phyloP scores from a whole-genome alignment of 2,797 vertebrate genomes.

The Etheostoma nigrum region DNA sequence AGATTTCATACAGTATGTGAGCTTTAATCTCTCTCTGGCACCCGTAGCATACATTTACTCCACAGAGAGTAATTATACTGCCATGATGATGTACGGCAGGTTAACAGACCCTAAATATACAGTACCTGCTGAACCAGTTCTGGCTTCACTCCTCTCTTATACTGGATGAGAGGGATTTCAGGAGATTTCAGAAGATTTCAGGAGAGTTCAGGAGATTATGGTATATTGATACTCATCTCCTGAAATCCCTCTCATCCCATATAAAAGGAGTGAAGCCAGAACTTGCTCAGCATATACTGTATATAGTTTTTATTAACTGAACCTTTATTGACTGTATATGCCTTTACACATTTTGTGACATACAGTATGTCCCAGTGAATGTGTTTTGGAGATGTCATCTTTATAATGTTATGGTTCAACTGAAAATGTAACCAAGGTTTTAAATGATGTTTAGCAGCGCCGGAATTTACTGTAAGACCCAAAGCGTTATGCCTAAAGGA shows the following conservation, averaged over 20 bases:
- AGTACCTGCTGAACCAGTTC: neutral
- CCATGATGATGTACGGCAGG: conserved; percentile 5
- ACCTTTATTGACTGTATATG: too few relatives aligned
- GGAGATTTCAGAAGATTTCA: conserved; percentile 17
- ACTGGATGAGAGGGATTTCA: conserved; percentile 10
- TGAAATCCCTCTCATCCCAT: neutral
- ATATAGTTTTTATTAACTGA: too few relatives aligned
- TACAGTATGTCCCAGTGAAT: neutral
- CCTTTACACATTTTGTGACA: neutral
- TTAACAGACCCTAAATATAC: conserved; percentile 14
- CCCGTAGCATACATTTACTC: neutral
- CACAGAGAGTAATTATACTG: conserved; percentile 19
- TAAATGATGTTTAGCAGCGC: neutral
- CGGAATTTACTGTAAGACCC: neutral
- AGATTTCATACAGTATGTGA: neutral
- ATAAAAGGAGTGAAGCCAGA: too few relatives aligned
- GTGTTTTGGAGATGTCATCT: neutral
- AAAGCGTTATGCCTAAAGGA: neutral
- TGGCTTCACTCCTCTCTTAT: conserved; percentile 18
- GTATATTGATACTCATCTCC: conserved; percentile 15
- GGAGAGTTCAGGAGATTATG: conserved; percentile 21
- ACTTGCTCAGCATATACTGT: too few relatives aligned
- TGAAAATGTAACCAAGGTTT: conserved; percentile 8
- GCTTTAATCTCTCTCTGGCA: neutral
- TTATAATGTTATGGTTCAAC: conserved; percentile 3